Base-by-base conservation (phyloP, 2,797 vertebrate species). In the Tadarida brasiliensis region DNA sequence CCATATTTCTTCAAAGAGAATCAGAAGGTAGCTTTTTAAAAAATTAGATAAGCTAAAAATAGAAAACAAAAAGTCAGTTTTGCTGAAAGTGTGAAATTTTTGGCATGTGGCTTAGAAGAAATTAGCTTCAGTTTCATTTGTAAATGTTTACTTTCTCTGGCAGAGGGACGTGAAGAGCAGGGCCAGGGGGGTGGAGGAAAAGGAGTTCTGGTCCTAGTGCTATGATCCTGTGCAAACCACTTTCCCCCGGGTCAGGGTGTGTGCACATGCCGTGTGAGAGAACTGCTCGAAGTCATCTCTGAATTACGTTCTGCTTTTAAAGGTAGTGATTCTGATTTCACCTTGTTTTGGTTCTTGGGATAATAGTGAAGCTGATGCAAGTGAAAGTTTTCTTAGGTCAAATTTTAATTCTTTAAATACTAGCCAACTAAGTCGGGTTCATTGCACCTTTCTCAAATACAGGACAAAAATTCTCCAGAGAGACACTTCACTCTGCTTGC, bases 71-170 rank as follows among this genome's bases (percentile, higher is more conserved):
- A 94, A 94, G 39, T 12, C 61, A 78, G 7, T 85, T 90, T 94
- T 96, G 7, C 88, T 94, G 2, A 1, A 94, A 74, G 1, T 93
- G 84, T 97, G 74, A 90, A 49, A 6, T 80, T 82, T 80, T 86
- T 90, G 91, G 88, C 63, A 59, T 61, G 74, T n/a, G 61, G 77
- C 78, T 86, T 94, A 39, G 57, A 91, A 93, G 56, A 92, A 90
- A 91, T 87, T 54, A 87, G 86, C 54, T 87, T 94, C 30, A 7
- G 59, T 97, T 93, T 96, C 83, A 74, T 57, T 81, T 95, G 89
- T 74, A 87, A 59, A 56, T 77, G 85, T 92, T 87, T 67, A 84
- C 35, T 68, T 76, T 90, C 78, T 68, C 35, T 86, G 63, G 71
- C 61, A 63, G 70, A 73, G 28, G 61, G 49, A 82, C 92, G 20